These are phyloP conservation scores for Myxocyprinus asiaticus DNA, from an alignment of 2,113 vertebrate genomes.

Conservation along the genomic window DNA sequence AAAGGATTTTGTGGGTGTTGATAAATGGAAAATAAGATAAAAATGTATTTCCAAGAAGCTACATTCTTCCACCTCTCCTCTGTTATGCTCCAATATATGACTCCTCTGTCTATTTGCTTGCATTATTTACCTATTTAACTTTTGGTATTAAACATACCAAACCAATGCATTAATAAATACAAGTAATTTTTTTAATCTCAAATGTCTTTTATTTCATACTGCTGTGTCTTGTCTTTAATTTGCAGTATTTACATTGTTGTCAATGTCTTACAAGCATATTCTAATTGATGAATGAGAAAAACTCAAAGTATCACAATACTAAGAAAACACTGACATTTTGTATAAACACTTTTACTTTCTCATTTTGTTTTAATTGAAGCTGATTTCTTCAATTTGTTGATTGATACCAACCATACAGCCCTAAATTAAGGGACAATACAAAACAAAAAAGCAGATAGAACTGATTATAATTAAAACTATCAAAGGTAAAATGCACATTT, in stretches of 20 bases:
- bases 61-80: no score
- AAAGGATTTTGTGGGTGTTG: slow-evolving; percentile 9
- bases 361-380: neutral
- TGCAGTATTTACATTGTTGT: slow-evolving; percentile 71
- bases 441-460: slow-evolving; percentile 65
- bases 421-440: slow-evolving; percentile 58
- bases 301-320: slow-evolving; percentile 59
- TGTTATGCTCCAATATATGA: no score
- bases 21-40: neutral
- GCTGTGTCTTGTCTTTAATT: slow-evolving; percentile 64
- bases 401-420: slow-evolving; percentile 58
- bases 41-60: no score
- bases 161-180: neutral
- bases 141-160: neutral
- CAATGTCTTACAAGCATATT: slow-evolving; percentile 57
- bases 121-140: no score
- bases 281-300: slow-evolving; percentile 47
- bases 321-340: slow-evolving; percentile 53
- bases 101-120: no score
- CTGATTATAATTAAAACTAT: slow-evolving; percentile 48
- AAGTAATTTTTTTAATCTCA: slow-evolving; percentile 24
- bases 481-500: slow-evolving; percentile 52
- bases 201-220: slow-evolving; percentile 45
- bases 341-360: neutral
- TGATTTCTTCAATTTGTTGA: slow-evolving; percentile 47